Evolutionary conservation across 2,888 invertebrate genomes (phyloP).

Genomic region (Falcaria lacertinaria): DNA sequence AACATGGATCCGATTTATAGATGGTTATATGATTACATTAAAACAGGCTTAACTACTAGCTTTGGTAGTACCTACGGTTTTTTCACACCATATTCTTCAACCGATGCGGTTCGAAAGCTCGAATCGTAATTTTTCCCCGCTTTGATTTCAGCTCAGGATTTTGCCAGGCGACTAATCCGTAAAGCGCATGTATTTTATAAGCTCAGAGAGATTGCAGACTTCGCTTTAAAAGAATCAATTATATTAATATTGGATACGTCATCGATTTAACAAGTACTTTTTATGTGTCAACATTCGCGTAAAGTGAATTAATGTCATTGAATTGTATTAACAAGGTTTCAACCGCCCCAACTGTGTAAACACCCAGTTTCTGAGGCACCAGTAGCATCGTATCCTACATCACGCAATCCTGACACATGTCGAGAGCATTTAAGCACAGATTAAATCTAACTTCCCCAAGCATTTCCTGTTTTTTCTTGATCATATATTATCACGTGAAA

Average conservation of each 20-base stretch:
- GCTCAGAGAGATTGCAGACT: constrained; percentile 28
- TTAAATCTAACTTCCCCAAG: constrained; percentile 26
- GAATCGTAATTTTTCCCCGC: constrained; percentile 46
- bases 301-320: neutral
- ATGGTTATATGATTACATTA: too few relatives aligned
- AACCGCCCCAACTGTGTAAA: constrained; percentile 22
- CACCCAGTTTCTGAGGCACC: constrained; percentile 18
- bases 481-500: too few relatives aligned
- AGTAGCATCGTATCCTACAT: constrained; percentile 33
- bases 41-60: neutral
- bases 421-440: constrained; percentile 27
- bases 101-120: constrained; percentile 28
- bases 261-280: constrained; percentile 16
- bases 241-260: constrained; percentile 11
- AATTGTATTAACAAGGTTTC: neutral
- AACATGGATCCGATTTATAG: too few relatives aligned
- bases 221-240: constrained; percentile 26
- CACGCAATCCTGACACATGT: constrained; percentile 39
- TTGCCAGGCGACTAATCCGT: constrained; percentile 41
- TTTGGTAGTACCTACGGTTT: constrained; percentile 28
- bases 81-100: constrained; percentile 35
- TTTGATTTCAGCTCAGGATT: constrained; percentile 38
- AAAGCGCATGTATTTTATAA: constrained; percentile 46
- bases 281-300: constrained; percentile 7
- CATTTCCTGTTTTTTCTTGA: constrained; percentile 29